Conservation (phyloP, 2,797 vertebrate species). For the Pogonophryne albipinna region DNA sequence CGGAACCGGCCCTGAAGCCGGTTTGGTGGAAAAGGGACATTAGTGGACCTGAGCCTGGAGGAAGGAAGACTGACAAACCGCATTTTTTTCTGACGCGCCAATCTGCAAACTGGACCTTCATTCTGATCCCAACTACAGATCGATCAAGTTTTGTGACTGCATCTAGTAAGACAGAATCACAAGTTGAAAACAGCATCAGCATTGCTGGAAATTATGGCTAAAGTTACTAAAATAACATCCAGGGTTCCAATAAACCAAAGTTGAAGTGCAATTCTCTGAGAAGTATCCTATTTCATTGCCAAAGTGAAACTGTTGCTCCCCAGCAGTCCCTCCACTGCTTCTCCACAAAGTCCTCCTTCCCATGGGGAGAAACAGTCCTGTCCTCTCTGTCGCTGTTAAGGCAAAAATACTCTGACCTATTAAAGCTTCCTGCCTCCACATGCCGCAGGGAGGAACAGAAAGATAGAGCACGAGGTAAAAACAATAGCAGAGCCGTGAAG, state of each 20-base stretch:
- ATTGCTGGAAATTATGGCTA: no score
- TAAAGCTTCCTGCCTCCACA: constrained; percentile 58
- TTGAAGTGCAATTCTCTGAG: not conserved
- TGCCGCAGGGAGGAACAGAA: constrained; percentile 51
- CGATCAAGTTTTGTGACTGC: no score
- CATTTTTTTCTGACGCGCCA: no score
- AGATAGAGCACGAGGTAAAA: constrained; percentile 42
- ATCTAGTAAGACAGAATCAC: no score
- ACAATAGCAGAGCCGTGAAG: constrained; percentile 37
- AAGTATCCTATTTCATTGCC: not conserved
- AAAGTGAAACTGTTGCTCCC: constrained; percentile 5
- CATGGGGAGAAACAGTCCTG: constrained; percentile 18
- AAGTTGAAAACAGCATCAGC: no score
- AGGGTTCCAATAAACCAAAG: not conserved
- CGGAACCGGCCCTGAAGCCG: no score
- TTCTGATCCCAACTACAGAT: no score
- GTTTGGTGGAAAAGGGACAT: no score
- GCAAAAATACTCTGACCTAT: constrained; percentile 20
- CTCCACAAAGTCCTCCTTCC: constrained; percentile 11
- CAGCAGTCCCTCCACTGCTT: not conserved
- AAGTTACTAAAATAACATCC: no score
- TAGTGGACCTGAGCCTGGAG: no score
- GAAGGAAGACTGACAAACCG: no score
- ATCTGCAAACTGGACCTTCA: no score
- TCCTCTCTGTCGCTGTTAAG: constrained; percentile 37